Evolutionary conservation across 2,113 vertebrate species (phyloP).

Genomic region (Pomatorhinus ruficollis): DNA sequence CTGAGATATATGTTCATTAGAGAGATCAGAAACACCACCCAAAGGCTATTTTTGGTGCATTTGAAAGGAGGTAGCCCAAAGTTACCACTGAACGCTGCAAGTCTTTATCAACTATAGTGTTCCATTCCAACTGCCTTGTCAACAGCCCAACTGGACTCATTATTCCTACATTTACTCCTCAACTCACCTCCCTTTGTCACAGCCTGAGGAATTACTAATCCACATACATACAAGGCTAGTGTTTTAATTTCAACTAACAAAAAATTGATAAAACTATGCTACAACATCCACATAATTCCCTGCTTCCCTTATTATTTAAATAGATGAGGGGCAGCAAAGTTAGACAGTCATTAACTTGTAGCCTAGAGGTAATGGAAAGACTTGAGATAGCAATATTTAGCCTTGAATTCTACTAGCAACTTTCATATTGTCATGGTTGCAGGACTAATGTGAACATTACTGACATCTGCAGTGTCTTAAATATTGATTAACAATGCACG

Average conservation of each 20-base stretch:
- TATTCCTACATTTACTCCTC: slow-evolving; percentile 46
- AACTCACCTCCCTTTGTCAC: neutral
- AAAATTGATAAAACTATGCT: neutral
- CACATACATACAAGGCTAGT: slow-evolving; percentile 58
- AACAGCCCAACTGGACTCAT: slow-evolving; percentile 60
- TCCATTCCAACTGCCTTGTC: neutral
- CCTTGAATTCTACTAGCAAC: slow-evolving; percentile 68
- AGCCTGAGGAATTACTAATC: neutral
- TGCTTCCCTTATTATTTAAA: slow-evolving; percentile 63
- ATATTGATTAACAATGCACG: slow-evolving; percentile 74
- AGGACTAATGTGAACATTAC: slow-evolving; percentile 69
- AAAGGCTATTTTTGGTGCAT: neutral
- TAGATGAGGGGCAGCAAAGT: slow-evolving; percentile 43
- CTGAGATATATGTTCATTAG: neutral
- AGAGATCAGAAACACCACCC: neutral
- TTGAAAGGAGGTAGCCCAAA: neutral
- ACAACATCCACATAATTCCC: neutral
- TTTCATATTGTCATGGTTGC: slow-evolving; percentile 64
- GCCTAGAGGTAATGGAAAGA: slow-evolving; percentile 68
- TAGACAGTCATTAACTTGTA: slow-evolving; percentile 73
- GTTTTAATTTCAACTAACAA: slow-evolving; percentile 4
- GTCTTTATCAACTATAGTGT: rapidly evolving
- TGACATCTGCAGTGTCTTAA: slow-evolving; percentile 72
- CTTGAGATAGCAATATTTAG: slow-evolving; percentile 59
- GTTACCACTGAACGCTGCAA: neutral